These are phyloP conservation scores for Nasonia vitripennis DNA, from an alignment of 1,140 invertebrate genomes.

Conservation along the genomic window DNA sequence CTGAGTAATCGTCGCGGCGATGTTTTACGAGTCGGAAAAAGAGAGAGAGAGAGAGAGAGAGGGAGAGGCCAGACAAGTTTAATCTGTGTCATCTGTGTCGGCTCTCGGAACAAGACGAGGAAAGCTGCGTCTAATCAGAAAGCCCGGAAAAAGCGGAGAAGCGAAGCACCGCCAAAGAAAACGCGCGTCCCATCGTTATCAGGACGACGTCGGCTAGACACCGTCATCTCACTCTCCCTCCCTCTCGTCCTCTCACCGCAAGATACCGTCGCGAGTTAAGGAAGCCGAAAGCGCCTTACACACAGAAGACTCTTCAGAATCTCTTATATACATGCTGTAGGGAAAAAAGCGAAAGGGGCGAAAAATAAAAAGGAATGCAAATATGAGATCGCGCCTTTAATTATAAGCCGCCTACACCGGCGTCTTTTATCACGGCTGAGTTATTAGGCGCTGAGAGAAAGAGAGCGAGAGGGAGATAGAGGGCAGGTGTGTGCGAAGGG, in stretches of 20 bases:
- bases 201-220: not conserved
- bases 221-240: not conserved
- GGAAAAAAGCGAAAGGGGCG: not conserved
- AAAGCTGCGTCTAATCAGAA: not conserved
- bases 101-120: not conserved
- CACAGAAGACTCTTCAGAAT: too few relatives aligned
- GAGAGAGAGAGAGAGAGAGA: not conserved
- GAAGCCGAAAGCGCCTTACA: too few relatives aligned
- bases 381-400: not conserved
- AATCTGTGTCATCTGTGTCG: not conserved
- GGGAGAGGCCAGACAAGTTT: not conserved
- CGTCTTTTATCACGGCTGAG: not conserved
- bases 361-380: slow-evolving; percentile 27
- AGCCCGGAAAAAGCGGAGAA: not conserved
- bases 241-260: not conserved
- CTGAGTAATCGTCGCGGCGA: too few relatives aligned
- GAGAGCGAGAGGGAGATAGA: not conserved
- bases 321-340: not conserved
- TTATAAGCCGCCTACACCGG: not conserved
- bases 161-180: not conserved
- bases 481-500: not conserved
- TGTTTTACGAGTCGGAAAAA: not conserved
- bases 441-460: not conserved
- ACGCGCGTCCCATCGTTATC: not conserved
- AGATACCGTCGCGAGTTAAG: too few relatives aligned